Base-by-base conservation (phyloP, 2,797 vertebrate genomes). In the Hypotaenidia philippensis region DNA sequence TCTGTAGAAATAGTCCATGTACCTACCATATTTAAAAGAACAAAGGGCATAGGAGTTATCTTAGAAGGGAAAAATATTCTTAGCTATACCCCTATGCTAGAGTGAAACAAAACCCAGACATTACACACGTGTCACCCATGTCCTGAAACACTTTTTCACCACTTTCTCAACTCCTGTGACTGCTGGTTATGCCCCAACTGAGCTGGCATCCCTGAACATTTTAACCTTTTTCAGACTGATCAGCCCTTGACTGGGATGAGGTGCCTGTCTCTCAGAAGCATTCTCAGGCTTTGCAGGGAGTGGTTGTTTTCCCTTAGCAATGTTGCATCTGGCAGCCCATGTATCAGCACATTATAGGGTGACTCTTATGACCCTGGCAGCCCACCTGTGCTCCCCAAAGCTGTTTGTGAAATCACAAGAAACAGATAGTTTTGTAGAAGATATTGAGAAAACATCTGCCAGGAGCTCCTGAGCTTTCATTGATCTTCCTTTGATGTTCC, bases 111-210 rank as follows among this genome's bases (percentile, higher is more conserved):
- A 88, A 10, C 40, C 8, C 18, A 27, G 14, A 13, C 3, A 6
- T 14, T 31, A 9, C 1, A 0, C 70, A 10, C 0, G 1, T 19
- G 26, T 38, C 23, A 15, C 13, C 23, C 32, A 4, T 13, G 6
- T 8, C 27, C 26, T 65, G 55, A 84, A 50, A 27, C 22, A 6
- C 1, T 47, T 70, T 85, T 45, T 40, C 27, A 49, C 17, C 8
- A 3, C 36, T 64, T 85, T 57, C 59, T 81, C 25, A 36, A 11
- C 6, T 19, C 9, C 10, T 75, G 3, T 41, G 45, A 21, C 27
- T 74, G 56, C n/a, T 86, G 26, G 11, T 45, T 70, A 56, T 56
- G 31, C 8, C 23, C 29, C 34, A 81, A 7, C 4, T 7, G 14
- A 72, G 68, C 9, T 8, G 53, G 49, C 10, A 12, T 79, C 8